Conservation (phyloP, 2,113 vertebrate genomes). For the Scopus umbretta region DNA sequence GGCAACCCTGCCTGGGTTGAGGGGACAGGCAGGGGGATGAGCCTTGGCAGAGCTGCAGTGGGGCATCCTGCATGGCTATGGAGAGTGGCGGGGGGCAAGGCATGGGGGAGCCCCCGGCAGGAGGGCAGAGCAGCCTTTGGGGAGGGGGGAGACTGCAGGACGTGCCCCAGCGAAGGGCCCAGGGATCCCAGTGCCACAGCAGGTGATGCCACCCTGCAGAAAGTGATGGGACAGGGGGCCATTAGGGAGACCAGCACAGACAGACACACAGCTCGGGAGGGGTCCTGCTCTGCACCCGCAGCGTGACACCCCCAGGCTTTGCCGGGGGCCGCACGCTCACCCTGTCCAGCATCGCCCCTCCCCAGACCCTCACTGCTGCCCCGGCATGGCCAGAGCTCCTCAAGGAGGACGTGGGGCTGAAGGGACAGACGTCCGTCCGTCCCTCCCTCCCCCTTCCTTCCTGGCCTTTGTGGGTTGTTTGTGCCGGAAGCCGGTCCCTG, state of each 20-base stretch:
- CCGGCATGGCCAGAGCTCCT: neutral
- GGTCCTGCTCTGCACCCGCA: neutral
- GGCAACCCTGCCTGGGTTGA: neutral
- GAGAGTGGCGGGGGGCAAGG: neutral
- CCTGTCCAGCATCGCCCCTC: neutral
- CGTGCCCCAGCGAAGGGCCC: neutral
- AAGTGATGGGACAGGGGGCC: no score
- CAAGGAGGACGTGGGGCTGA: neutral
- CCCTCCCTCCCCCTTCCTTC: slow-evolving; percentile 13
- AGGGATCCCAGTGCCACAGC: neutral
- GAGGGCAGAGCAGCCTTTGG: neutral
- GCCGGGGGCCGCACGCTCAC: rapidly evolving
- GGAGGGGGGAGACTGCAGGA: neutral
- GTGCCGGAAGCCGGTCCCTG: neutral
- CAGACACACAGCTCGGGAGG: rapidly evolving
- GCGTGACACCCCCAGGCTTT: neutral
- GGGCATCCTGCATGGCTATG: rapidly evolving
- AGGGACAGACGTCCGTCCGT: neutral
- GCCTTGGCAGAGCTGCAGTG: neutral
- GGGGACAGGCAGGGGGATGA: neutral
- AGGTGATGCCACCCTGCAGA: neutral
- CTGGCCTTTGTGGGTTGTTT: slow-evolving; percentile 4
- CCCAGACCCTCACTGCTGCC: rapidly evolving
- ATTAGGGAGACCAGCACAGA: no score
- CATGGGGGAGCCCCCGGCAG: neutral